Evolutionary conservation across 1,140 invertebrate genomes (phyloP), one percentile per base, ranked within the genome.

Genomic region (Phymorhynchus buccinoides): DNA sequence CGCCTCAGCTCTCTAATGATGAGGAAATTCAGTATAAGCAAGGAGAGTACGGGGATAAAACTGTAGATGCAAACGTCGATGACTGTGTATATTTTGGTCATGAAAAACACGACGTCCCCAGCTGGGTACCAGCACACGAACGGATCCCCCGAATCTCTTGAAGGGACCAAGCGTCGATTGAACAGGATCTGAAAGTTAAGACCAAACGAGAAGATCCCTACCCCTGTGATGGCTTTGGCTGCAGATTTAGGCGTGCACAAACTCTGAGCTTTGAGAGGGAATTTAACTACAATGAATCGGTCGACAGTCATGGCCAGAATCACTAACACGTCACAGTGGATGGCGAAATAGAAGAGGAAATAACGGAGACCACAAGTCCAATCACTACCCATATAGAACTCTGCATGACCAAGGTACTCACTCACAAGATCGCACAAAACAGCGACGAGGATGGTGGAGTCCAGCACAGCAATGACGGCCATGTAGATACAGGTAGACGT

Each of bases 401-500:
- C 42, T 1, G 84, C 32, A 16, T 80, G 39, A 22, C 78, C 78
- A 18, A 80, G 71, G 68, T 52, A 86, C n/a, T 37, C 35, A 6
- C 80, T 66, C n/a, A 86, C 22, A 6, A 86, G 66, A 32, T 62
- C 66, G 18, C 68, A 68, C 3, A 81, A n/a, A 39, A 84, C 87
- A 16, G 89, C 79, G 39, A 87, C 85, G 18, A 92, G 85, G 18
- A 89, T 88, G 2, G 87, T 41, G 42, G 88, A 87, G 68, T 92
- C 91, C 16, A 87, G 85, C 1, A 89, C 80, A 0, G 91, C 90
- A 22, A 91, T 86, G 22, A 87, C 86, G 12, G 89, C 87, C 88
- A 91, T 88, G 84, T 91, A 91, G 66, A 92, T 85, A 84, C 89
- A 89, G 22, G 91, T 90, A 27, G 90, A 89, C 7, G 90, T 86